These are phyloP conservation scores for Cyrtodaria siliqua DNA, from an alignment of 2,888 invertebrate genomes.

Conservation along the genomic window DNA sequence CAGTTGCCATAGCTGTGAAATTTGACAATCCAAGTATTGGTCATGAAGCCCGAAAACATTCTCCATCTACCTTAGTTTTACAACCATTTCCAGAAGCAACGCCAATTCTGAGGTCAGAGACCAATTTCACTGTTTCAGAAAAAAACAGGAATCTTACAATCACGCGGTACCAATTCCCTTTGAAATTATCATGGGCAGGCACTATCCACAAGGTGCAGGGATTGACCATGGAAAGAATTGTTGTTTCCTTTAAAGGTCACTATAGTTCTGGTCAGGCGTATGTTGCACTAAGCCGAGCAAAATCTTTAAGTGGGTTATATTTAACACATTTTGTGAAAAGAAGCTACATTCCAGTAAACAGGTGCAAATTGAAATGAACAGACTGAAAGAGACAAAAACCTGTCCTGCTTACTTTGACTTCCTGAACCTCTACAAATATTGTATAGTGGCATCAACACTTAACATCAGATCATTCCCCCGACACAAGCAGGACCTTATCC, in stretches of 20 bases:
- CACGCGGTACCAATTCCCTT: constrained; percentile 36
- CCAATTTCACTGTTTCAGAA: constrained; percentile 13
- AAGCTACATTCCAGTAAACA: constrained; percentile 5
- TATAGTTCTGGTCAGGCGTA: constrained; percentile 19
- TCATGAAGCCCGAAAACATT: constrained; percentile 15
- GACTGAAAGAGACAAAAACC: background rate
- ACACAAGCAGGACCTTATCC: background rate
- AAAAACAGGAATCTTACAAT: constrained; percentile 20
- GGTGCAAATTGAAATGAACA: constrained; percentile 9
- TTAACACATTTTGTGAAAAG: constrained; percentile 25
- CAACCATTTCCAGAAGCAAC: constrained; percentile 9
- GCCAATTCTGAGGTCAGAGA: constrained; percentile 34
- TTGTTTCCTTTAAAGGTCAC: background rate
- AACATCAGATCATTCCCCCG: background rate
- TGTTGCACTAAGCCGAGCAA: constrained; percentile 51
- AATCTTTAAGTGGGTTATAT: constrained; percentile 19
- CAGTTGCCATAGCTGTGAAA: constrained; percentile 33
- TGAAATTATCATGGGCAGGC: constrained; percentile 39
- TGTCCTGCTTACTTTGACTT: constrained; percentile 3
- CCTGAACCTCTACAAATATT: background rate
- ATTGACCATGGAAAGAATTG: constrained; percentile 1
- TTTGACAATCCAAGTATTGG: constrained; percentile 36
- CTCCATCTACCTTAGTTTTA: constrained; percentile 1
- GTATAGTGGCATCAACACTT: background rate
- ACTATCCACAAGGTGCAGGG: constrained; percentile 53